Percentiles rank a stretch among this genome's conserved stretches.
phyloP scores from a whole-genome alignment of 2,888 invertebrate genomes.

The Agrochola lota region DNA sequence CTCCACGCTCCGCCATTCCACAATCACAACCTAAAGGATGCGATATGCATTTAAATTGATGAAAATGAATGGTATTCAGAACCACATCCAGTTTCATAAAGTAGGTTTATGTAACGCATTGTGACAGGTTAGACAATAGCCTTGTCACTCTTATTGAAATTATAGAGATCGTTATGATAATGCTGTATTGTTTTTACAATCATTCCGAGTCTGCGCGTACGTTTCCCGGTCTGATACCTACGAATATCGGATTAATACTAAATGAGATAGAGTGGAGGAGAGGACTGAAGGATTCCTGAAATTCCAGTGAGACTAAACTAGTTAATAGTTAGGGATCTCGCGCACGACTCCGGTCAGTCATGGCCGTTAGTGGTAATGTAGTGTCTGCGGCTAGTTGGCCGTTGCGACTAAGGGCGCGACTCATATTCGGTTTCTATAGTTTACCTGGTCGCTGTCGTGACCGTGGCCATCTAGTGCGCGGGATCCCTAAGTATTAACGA shows the following conservation, averaged over 20 bases:
- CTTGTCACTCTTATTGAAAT: constrained; percentile 28
- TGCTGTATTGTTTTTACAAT: constrained; percentile 1
- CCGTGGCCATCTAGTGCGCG: no score
- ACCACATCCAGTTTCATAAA: constrained; percentile 63
- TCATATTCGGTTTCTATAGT: no score
- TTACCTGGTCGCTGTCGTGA: no score
- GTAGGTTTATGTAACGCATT: constrained; percentile 72
- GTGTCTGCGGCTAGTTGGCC: no score
- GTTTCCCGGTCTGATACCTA: neutral
- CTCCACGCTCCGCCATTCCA: neutral
- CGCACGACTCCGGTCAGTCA: no score
- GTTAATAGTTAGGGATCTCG: no score
- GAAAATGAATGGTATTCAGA: constrained; percentile 59
- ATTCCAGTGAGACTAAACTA: no score
- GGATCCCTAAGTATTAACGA: neutral
- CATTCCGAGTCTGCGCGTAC: neutral
- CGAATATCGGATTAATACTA: neutral
- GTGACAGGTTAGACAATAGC: constrained; percentile 61
- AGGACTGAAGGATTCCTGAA: no score
- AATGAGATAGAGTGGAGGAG: no score
- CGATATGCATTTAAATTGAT: constrained; percentile 52
- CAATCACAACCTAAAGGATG: constrained; percentile 28
- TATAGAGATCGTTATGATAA: constrained; percentile 21
- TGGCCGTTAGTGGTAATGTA: no score
- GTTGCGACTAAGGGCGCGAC: no score